These are phyloP conservation scores for Helobdella robusta DNA, from an alignment of 2,888 invertebrate genomes.

Conservation along the genomic window DNA sequence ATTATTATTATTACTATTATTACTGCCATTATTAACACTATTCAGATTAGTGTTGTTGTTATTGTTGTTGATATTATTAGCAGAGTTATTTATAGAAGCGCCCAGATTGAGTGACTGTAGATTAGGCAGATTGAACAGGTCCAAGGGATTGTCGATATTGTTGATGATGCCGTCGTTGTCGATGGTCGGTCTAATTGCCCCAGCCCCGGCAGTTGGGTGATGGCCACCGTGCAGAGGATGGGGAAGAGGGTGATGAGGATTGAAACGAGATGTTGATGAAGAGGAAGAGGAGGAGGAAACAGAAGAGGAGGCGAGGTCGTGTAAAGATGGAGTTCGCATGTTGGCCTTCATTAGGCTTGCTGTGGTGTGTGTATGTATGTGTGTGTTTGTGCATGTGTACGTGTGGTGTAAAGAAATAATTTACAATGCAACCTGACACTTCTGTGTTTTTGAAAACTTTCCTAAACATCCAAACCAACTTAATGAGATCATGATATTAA, in stretches of 20 bases:
- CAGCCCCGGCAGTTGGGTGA: too few species aligned
- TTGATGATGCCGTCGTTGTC: too few species aligned
- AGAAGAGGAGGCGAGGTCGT: neutral
- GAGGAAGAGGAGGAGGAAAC: neutral
- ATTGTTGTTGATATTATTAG: neutral
- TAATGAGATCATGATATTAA: too few species aligned
- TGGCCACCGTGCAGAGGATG: too few species aligned
- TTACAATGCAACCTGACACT: too few species aligned
- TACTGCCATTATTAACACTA: neutral
- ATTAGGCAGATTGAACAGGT: neutral
- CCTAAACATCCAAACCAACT: too few species aligned
- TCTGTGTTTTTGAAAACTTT: too few species aligned
- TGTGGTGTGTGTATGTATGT: conserved; percentile 2
- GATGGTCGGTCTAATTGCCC: too few species aligned
- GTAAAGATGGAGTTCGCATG: too few species aligned
- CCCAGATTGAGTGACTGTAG: neutral
- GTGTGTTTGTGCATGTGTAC: too few species aligned
- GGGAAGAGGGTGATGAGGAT: too few species aligned
- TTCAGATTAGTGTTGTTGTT: neutral
- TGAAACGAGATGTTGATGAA: neutral
- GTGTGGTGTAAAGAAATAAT: too few species aligned
- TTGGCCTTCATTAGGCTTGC: neutral
- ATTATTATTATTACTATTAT: neutral
- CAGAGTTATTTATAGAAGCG: neutral
- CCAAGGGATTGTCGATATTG: neutral